Evolutionary conservation across 2,113 vertebrate species (phyloP), one percentile per base, ranked within the genome.

Genomic region (Numida meleagris): DNA sequence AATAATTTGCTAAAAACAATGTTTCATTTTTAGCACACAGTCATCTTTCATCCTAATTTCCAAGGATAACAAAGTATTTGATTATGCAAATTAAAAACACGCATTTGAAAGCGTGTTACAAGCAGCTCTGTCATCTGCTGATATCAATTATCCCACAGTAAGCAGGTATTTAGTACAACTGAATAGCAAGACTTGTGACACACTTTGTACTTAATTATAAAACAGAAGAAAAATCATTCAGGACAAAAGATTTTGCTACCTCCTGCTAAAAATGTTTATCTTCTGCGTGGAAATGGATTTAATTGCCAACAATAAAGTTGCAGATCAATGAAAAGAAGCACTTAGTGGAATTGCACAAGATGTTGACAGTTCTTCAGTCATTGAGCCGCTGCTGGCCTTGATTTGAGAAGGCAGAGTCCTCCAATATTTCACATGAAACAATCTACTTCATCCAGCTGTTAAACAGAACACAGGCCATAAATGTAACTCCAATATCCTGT

Each of bases 81-180:
- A 92, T 96, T 91, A 96, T 90, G 95, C 70, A 97, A 96, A 96
- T 95, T 46, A 73, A 86, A 82, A 72, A 21, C 75, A 83, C 7
- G 77, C 57, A 7, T 86, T 94, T 1, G 2, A 71, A 90, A 75
- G 57, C 80, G 46, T 3, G 38, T 7, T 71, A 68, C 76, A 33
- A 40, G 86, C 70, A 89, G 74, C 93, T 91, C 92, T 95, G 96
- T 95, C 93, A 86, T 91, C 82, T 94, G 94, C 96, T 96, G 80
- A 72, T 71, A 93, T 65, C 95, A 93, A 75, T 95, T 81, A 91
- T 59, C 77, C 82, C 76, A 27, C 65, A 34, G 59, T 14, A 76
- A 90, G 85, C 73, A 96, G 66, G 93, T 94, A 95, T 79, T 92
- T 86, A 89, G 82, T 23, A 73, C 82, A 42, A 83, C 67, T 62